Conservation (phyloP, 2,797 vertebrate species). For the Pelobates cultripes region DNA sequence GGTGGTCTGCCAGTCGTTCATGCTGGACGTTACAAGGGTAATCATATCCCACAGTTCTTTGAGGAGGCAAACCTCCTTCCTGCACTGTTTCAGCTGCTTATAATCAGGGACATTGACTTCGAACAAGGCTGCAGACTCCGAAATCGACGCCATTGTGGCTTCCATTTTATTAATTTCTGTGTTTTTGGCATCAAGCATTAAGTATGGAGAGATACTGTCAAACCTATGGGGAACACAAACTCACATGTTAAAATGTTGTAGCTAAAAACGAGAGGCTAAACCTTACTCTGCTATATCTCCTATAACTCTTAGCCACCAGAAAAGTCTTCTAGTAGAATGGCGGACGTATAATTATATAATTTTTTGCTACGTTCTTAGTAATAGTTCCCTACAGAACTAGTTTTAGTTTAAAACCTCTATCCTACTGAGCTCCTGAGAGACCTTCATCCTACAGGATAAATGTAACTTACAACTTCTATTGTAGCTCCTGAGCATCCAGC, state of each 20-base stretch:
- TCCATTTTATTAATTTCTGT: conserved; percentile 84
- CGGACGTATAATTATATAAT: too few species aligned
- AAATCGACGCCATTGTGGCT: conserved; percentile 80
- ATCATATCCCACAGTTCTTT: conserved; percentile 95
- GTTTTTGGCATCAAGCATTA: conserved; percentile 80
- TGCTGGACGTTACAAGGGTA: conserved; percentile 78
- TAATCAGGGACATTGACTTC: conserved; percentile 88
- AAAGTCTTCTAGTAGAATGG: too few species aligned
- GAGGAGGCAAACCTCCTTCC: conserved; percentile 83
- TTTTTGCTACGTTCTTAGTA: too few species aligned
- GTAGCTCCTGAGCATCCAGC: too few species aligned
- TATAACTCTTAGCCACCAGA: too few species aligned
- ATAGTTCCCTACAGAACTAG: too few species aligned
- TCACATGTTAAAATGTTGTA: not conserved
- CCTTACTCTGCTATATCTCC: too few species aligned
- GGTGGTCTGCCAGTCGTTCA: conserved; percentile 83
- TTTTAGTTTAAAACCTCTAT: too few species aligned
- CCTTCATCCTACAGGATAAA: too few species aligned
- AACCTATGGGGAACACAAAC: conserved; percentile 71
- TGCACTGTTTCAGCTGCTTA: conserved; percentile 88
- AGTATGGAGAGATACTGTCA: conserved; percentile 78
- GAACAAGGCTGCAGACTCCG: conserved; percentile 85
- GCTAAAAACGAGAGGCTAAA: too few species aligned
- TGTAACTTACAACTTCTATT: too few species aligned
- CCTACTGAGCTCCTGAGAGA: too few species aligned